phyloP scores from a whole-genome alignment of 2,797 vertebrate genomes.

The Trichosurus vulpecula region DNA sequence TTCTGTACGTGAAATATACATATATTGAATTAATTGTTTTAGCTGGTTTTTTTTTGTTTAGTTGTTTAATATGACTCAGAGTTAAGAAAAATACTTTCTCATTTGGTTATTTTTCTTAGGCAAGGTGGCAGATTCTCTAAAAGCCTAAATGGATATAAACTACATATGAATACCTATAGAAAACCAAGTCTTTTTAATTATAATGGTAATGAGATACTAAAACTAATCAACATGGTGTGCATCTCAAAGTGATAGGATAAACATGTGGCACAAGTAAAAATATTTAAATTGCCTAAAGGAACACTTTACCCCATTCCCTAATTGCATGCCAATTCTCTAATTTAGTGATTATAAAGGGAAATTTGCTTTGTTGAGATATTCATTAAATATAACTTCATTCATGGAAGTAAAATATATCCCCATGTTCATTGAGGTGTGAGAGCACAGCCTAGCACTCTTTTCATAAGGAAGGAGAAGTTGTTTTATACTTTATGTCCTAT shows the following conservation, averaged over 20 bases:
- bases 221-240: slow-evolving; percentile 10
- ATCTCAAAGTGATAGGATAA: slow-evolving; percentile 50
- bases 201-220: slow-evolving; percentile 24
- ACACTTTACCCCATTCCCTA: slow-evolving; percentile 80
- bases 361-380: slow-evolving; percentile 81
- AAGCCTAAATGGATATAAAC: neutral
- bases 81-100: neutral
- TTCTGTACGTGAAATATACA: neutral
- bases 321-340: slow-evolving; percentile 86
- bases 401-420: slow-evolving; percentile 76
- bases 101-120: neutral
- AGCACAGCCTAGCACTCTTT: slow-evolving; percentile 67
- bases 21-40: neutral
- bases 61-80: neutral
- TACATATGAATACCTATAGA: neutral
- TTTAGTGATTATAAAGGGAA: slow-evolving; percentile 84
- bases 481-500: slow-evolving; percentile 36
- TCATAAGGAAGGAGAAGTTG: slow-evolving; percentile 62
- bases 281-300: slow-evolving; percentile 72
- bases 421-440: slow-evolving; percentile 52
- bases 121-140: neutral
- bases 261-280: slow-evolving; percentile 58
- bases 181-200: slow-evolving; percentile 47
- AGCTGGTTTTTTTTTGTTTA: slow-evolving; percentile 7
- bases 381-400: slow-evolving; percentile 86